These are phyloP conservation scores for Leptinotarsa lineolata DNA, from an alignment of 1,140 invertebrate species.

Conservation along the genomic window DNA sequence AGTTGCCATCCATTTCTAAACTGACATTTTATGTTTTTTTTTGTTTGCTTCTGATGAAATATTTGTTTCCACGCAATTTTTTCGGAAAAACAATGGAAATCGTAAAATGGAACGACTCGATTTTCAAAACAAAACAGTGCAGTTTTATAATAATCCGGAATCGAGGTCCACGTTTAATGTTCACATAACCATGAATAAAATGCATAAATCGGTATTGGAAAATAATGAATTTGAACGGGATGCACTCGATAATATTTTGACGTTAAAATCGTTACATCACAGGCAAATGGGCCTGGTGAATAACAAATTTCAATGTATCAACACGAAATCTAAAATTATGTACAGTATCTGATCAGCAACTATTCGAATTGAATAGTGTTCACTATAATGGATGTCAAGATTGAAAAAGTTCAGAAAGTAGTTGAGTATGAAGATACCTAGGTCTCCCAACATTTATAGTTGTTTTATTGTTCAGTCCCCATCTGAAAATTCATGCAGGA, in stretches of 20 bases:
- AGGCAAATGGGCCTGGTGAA: background rate
- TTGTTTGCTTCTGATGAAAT: background rate
- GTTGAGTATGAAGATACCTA: too few relatives aligned
- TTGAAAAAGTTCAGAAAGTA: too few relatives aligned
- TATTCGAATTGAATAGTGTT: too few relatives aligned
- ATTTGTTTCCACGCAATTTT: background rate
- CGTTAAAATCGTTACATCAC: conserved; percentile 5
- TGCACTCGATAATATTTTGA: conserved; percentile 1
- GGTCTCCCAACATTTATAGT: too few relatives aligned
- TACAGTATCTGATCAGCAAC: too few relatives aligned
- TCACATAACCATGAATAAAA: background rate
- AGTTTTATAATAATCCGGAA: conserved; percentile 1
- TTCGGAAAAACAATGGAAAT: background rate
- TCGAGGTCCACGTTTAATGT: background rate
- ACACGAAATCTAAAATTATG: too few relatives aligned
- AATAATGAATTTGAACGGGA: conserved; percentile 4
- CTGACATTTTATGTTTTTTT: background rate
- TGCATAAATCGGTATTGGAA: conserved; percentile 3
- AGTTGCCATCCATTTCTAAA: background rate
- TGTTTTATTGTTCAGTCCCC: too few relatives aligned
- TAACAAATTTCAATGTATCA: background rate
- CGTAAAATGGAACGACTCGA: background rate
- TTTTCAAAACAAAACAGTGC: background rate
- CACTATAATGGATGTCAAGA: too few relatives aligned
- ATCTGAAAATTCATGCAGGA: too few relatives aligned